A percentile compares a stretch with the other conserved stretches of the same genome.
Evolutionary conservation across 2,888 invertebrate genomes (phyloP).

Genomic region (Pyrocoelia pectoralis): DNA sequence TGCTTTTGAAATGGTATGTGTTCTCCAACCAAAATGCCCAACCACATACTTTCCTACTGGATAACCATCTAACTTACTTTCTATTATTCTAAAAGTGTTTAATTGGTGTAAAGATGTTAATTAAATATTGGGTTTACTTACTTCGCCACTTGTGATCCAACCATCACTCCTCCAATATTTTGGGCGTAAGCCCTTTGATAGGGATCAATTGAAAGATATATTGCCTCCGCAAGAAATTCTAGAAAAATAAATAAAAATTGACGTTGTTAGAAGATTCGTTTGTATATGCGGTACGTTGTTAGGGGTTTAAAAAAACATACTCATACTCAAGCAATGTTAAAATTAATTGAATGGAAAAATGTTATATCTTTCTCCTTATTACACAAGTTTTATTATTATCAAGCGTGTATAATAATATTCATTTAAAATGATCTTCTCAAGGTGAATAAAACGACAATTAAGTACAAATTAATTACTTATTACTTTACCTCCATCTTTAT

Average conservation of each 20-base stretch:
- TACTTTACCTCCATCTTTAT: slow-evolving; percentile 74
- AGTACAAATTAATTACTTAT: too few species aligned
- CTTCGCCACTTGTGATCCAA: slow-evolving; percentile 76
- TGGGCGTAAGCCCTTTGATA: slow-evolving; percentile 71
- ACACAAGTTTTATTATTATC: too few species aligned
- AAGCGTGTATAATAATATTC: too few species aligned
- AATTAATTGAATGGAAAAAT: too few species aligned
- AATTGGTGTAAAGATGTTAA: too few species aligned
- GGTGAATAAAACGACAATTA: too few species aligned
- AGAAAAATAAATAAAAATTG: slow-evolving; percentile 21
- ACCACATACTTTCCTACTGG: slow-evolving; percentile 72
- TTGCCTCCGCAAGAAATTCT: slow-evolving; percentile 74
- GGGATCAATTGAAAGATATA: slow-evolving; percentile 76
- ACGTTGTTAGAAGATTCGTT: too few species aligned
- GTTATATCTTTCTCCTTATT: too few species aligned
- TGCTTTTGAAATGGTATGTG: slow-evolving; percentile 68
- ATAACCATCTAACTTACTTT: slow-evolving; percentile 70
- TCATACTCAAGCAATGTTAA: too few species aligned
- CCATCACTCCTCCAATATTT: slow-evolving; percentile 69
- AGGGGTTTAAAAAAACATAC: too few species aligned
- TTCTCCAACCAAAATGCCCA: slow-evolving; percentile 74
- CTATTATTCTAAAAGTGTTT: slow-evolving; percentile 71
- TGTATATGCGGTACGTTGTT: too few species aligned
- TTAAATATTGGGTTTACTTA: slow-evolving; percentile 47
- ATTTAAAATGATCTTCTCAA: too few species aligned